Evolutionary conservation across 2,888 invertebrate genomes (phyloP), one percentile per base, ranked within the genome.

Genomic region (Noctua comes): DNA sequence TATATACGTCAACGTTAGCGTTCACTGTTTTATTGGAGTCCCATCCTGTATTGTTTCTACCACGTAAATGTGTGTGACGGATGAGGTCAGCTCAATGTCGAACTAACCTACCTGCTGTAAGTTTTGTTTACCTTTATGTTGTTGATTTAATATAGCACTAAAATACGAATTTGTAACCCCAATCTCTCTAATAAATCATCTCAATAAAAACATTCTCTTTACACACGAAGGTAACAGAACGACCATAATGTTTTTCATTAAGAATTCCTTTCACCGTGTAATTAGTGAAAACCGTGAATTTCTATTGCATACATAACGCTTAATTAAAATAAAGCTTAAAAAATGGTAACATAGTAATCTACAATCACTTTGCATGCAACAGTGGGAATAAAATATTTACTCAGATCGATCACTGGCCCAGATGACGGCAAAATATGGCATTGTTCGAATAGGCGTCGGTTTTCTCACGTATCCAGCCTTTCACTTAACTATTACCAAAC

Each of bases 381-480:
- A 91, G 89, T 91, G 91, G 90, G 92, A 93, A 94, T 95, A 94
- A 96, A 95, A 95, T 95, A 96, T 96, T 95, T 94, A 94, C 91
- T 88, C 91, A 94, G 94, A 96, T 96, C 96, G 95, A 96, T 96
- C 96, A 96, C 92, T 91, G 90, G 93, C 91, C 92, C 92, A 93
- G 94, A 93, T 93, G 95, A 95, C 95, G 93, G 94, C 95, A 94
- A 95, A 95, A 95, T 95, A 94, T 95, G 92, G 95, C 94, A 96
- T 96, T 96, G 96, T 96, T 95, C 93, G 89, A 94, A 93, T 93
- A 94, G 93, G 95, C 95, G 95, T 95, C 93, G 93, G 93, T 95
- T 96, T 96, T 96, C 96, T 96, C 96, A 96, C 96, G 95, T 95
- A 94, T 92, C 89, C 91, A 91, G 93, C 96, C 96, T 96, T 96